Evolutionary conservation across 1,140 invertebrate genomes (phyloP), one percentile per base, ranked within the genome.

Genomic region (Atta cephalotes): DNA sequence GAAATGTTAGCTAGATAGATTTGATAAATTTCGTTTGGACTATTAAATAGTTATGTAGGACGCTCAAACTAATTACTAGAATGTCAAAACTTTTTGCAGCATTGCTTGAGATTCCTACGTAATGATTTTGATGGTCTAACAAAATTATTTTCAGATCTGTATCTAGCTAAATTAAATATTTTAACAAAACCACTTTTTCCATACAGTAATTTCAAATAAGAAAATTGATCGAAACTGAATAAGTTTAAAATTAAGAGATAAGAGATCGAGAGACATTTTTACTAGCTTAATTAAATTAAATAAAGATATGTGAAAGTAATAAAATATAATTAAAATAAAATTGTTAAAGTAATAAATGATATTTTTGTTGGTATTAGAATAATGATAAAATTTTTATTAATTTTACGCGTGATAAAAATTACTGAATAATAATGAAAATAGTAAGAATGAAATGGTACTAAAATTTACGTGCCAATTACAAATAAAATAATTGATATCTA

Each of bases 361-460:
- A 63, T 21, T 12, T 21, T 12, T 45, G 49, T 25, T 49, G 2
- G 21, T 49, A 49, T 14, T 16, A 3, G 2, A 70, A 9, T 70
- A 28, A 70, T 18, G 9, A 68, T 70, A 70, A 70, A 70, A 70
- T 49, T 49, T n/a, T 25, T 7, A 7, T 70, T 51, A 25, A 49
- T 12, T 62, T 21, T 10, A 51, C 12, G 49, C 9, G 35, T 21
- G 65, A 45, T 21, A 45, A 68, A 0, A 21, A 21, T 68, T 58
- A 58, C 6, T 35, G 6, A 25, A 35, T 9, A 10, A 21, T 14
- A 45, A 6, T 3, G 5, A 45, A 39, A 66, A n/a, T 6, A 12
- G 6, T 2, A 25, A 28, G 49, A 70, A 70, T 14, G 14, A 70
- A 51, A 45, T 2, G 25, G 25, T 45, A 45, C 45, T 2, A 51